These are phyloP conservation scores for Phrynosoma blainvillii DNA, from an alignment of 2,113 vertebrate species.

Conservation along the genomic window DNA sequence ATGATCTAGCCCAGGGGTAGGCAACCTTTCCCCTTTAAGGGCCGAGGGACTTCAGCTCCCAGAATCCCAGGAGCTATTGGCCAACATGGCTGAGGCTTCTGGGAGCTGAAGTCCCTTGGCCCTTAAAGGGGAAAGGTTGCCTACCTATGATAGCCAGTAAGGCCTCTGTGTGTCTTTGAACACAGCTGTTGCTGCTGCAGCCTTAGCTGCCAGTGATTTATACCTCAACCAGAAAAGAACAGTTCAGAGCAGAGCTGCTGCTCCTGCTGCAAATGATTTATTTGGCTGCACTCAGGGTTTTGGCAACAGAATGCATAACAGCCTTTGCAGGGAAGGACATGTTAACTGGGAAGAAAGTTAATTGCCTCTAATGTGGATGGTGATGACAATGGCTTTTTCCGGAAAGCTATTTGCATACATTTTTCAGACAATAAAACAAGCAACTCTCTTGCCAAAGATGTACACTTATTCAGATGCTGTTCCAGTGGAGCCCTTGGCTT, in stretches of 20 bases:
- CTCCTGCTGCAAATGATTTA: slow-evolving; percentile 51
- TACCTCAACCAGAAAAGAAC: slow-evolving; percentile 58
- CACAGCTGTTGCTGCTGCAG: slow-evolving; percentile 50
- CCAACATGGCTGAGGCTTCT: no score
- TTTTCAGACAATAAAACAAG: slow-evolving; percentile 55
- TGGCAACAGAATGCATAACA: slow-evolving; percentile 43
- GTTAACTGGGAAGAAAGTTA: slow-evolving; percentile 55
- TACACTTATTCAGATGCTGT: slow-evolving; percentile 33
- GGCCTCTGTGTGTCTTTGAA: slow-evolving; percentile 48
- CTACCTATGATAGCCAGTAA: neutral
- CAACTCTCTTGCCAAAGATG: slow-evolving; percentile 29
- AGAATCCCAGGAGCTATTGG: no score
- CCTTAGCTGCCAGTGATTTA: slow-evolving; percentile 54
- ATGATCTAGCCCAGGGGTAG: no score
- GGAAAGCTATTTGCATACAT: slow-evolving; percentile 65
- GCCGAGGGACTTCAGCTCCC: no score
- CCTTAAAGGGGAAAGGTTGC: no score
- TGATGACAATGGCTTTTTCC: slow-evolving; percentile 41
- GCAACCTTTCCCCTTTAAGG: no score
- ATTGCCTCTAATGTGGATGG: slow-evolving; percentile 60
- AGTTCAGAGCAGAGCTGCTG: slow-evolving; percentile 36
- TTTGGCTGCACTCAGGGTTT: slow-evolving; percentile 38
- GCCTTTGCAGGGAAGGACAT: slow-evolving; percentile 59
- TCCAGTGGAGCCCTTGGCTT: slow-evolving; percentile 35
- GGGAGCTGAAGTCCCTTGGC: no score